phyloP scores from a whole-genome alignment of 2,888 invertebrate genomes.

The Ophraella communa region DNA sequence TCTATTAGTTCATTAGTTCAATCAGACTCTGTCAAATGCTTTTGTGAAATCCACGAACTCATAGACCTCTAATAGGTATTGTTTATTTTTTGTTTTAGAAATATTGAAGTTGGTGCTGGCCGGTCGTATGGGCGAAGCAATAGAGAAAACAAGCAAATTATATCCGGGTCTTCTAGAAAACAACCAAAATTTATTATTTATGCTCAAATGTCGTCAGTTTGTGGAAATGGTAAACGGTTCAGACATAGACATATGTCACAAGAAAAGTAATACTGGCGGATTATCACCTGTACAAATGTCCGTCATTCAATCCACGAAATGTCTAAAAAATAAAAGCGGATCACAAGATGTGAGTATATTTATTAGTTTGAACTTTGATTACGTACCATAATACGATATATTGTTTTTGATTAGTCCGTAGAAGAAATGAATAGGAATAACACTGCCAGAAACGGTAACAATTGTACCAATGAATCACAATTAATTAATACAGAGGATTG shows the following conservation, averaged over 20 bases:
- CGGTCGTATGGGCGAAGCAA: constrained; percentile 95
- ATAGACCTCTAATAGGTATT: too few species aligned
- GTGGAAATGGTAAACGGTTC: constrained; percentile 96
- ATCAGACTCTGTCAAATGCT: too few species aligned
- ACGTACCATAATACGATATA: background rate
- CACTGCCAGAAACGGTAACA: constrained; percentile 60
- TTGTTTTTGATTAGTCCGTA: constrained; percentile 42
- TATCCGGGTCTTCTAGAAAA: constrained; percentile 94
- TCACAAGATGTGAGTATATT: constrained; percentile 38
- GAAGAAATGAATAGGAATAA: constrained; percentile 66
- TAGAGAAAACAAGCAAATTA: constrained; percentile 84
- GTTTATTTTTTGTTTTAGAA: constrained; percentile 63
- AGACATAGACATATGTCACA: constrained; percentile 71
- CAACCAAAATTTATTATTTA: constrained; percentile 90
- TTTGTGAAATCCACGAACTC: too few species aligned
- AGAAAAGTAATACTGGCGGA: constrained; percentile 46
- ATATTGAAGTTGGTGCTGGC: constrained; percentile 90
- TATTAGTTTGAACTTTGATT: background rate
- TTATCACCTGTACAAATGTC: constrained; percentile 70
- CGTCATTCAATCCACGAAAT: constrained; percentile 82
- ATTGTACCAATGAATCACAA: constrained; percentile 47
- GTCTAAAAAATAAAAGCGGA: constrained; percentile 52
- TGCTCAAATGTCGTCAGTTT: constrained; percentile 97
- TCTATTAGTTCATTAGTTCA: too few species aligned
- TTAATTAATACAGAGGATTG: constrained; percentile 60